Conservation (phyloP, 2,888 invertebrate genomes). For the Helleia helle region DNA sequence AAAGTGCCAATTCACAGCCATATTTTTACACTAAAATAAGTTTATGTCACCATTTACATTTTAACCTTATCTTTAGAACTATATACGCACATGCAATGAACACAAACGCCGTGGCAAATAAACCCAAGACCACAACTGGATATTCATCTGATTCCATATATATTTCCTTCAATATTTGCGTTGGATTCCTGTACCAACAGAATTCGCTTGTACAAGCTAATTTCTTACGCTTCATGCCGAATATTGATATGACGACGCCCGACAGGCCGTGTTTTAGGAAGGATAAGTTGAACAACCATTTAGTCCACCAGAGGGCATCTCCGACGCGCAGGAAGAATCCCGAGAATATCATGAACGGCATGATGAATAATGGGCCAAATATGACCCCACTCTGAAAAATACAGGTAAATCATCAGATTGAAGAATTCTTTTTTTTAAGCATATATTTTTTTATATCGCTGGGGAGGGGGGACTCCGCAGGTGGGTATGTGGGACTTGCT, state of each 20-base stretch:
- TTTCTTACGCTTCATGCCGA: slow-evolving; percentile 84
- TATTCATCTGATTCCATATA: slow-evolving; percentile 81
- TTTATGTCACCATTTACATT: slow-evolving; percentile 56
- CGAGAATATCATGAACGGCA: slow-evolving; percentile 92
- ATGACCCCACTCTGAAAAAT: slow-evolving; percentile 87
- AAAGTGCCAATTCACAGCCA: slow-evolving; percentile 10
- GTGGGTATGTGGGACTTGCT: too few relatives aligned
- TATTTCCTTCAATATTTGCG: slow-evolving; percentile 81
- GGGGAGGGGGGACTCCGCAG: too few relatives aligned
- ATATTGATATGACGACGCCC: slow-evolving; percentile 85
- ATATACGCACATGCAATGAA: slow-evolving; percentile 79
- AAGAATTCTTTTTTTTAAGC: too few relatives aligned
- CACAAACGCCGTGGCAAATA: slow-evolving; percentile 76
- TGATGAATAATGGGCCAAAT: slow-evolving; percentile 89
- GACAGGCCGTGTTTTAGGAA: slow-evolving; percentile 93
- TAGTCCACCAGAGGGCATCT: slow-evolving; percentile 84
- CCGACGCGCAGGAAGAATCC: slow-evolving; percentile 92
- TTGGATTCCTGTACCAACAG: slow-evolving; percentile 82
- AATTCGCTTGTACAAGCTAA: slow-evolving; percentile 83
- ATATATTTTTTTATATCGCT: too few relatives aligned
- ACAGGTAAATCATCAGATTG: too few relatives aligned
- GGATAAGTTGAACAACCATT: slow-evolving; percentile 91
- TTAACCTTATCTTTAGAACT: slow-evolving; percentile 78
- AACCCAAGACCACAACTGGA: slow-evolving; percentile 76
- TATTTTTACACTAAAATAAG: slow-evolving; percentile 1